A percentile compares a stretch with the other conserved stretches of the same genome.
Evolutionary conservation across 2,888 invertebrate genomes (phyloP).

Genomic region (Tiphia femorata): DNA sequence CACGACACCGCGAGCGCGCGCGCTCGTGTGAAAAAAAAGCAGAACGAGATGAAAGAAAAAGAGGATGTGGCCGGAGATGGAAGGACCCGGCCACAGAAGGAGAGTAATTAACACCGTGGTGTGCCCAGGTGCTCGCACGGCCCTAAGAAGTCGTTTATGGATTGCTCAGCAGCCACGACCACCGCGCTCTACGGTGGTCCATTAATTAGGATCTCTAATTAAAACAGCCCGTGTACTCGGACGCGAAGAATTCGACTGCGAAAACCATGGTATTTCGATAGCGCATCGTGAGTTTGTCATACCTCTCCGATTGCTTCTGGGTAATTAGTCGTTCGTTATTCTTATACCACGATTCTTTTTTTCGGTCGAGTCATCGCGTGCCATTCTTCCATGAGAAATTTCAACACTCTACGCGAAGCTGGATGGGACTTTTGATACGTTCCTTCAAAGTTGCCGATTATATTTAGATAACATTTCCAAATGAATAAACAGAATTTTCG

Average conservation of each 20-base stretch:
- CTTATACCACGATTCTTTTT: too few relatives aligned
- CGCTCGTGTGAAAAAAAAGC: slow-evolving; percentile 70
- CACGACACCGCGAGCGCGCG: too few relatives aligned
- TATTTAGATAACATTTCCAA: too few relatives aligned
- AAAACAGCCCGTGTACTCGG: slow-evolving; percentile 44
- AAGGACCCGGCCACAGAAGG: slow-evolving; percentile 71
- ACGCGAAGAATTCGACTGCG: slow-evolving; percentile 34
- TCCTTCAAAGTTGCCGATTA: too few relatives aligned
- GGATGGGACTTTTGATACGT: too few relatives aligned
- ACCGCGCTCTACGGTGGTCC: slow-evolving; percentile 39
- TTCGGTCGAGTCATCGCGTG: too few relatives aligned
- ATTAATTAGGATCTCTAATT: slow-evolving; percentile 56
- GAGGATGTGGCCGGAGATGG: slow-evolving; percentile 30
- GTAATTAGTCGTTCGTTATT: too few relatives aligned
- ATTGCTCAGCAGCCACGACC: slow-evolving; percentile 37
- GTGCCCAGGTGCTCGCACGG: slow-evolving; percentile 49
- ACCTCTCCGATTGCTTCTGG: neutral
- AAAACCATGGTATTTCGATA: slow-evolving; percentile 2
- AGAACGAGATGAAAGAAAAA: slow-evolving; percentile 18
- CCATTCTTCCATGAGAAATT: too few relatives aligned
- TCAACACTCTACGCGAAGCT: too few relatives aligned
- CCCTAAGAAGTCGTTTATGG: slow-evolving; percentile 55
- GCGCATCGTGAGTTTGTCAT: neutral
- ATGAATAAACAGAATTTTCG: too few relatives aligned
- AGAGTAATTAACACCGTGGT: slow-evolving; percentile 70